Evolutionary conservation across 2,797 vertebrate species (phyloP).

Genomic region (Periophthalmus magnuspinnatus): DNA sequence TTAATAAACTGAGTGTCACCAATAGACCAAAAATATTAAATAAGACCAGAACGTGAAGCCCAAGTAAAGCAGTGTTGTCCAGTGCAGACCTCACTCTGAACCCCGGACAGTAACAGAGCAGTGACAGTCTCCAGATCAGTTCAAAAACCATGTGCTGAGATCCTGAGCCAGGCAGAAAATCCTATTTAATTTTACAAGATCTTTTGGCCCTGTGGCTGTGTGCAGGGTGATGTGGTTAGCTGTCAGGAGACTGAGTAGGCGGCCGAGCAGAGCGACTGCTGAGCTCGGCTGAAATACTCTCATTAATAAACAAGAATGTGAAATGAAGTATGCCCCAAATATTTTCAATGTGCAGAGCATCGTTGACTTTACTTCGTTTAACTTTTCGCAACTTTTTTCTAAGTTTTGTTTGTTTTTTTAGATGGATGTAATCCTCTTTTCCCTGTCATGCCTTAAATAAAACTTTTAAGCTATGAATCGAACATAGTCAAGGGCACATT

Average conservation of each 20-base stretch:
- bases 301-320: slow-evolving; percentile 33
- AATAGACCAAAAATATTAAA: not conserved
- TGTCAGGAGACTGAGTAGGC: slow-evolving; percentile 37
- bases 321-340: slow-evolving; percentile 24
- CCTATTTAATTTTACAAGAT: slow-evolving; percentile 80
- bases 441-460: not conserved
- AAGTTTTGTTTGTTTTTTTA: not conserved
- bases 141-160: slow-evolving; percentile 73
- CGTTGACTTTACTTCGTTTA: not conserved
- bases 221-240: slow-evolving; percentile 34
- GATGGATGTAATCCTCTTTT: not conserved
- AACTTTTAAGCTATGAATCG: not conserved
- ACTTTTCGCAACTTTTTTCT: not conserved
- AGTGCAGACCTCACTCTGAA: slow-evolving; percentile 56
- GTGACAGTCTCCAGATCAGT: slow-evolving; percentile 69
- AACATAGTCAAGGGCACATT: too few species aligned
- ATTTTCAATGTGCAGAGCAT: slow-evolving; percentile 1
- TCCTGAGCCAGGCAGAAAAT: slow-evolving; percentile 75
- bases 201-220: slow-evolving; percentile 60
- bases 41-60: slow-evolving; percentile 56
- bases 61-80: slow-evolving; percentile 41
- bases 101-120: slow-evolving; percentile 56
- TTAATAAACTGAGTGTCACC: not conserved
- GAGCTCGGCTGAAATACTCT: slow-evolving; percentile 36
- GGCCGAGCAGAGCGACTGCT: slow-evolving; percentile 37